Conservation (phyloP, 1,140 invertebrate species). For the Caenorhabditis inopinata region DNA sequence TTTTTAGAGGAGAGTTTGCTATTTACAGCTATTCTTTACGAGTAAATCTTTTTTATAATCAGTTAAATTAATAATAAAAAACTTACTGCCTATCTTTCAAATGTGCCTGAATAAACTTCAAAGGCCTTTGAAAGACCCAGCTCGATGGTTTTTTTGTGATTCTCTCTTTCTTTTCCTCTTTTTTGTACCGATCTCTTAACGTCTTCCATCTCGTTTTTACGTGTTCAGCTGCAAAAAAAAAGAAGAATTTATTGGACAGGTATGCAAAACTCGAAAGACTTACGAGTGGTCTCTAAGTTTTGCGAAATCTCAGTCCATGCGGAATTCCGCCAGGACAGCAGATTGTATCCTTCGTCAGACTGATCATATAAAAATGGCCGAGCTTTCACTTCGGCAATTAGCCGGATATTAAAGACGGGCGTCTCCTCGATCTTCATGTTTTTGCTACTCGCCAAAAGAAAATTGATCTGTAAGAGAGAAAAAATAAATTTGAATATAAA, state of each 20-base stretch:
- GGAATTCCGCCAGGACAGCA: constrained; percentile 30
- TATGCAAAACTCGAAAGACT: not conserved
- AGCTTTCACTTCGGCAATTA: constrained; percentile 33
- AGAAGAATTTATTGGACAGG: not conserved
- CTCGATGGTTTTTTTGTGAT: not conserved
- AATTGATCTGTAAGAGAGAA: not conserved
- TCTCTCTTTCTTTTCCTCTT: constrained; percentile 43
- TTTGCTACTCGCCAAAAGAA: constrained; percentile 2
- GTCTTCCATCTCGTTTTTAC: constrained; percentile 49
- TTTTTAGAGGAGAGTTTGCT: too few species aligned
- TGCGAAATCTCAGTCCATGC: constrained; percentile 39
- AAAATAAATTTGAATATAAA: not conserved
- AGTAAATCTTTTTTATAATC: too few species aligned
- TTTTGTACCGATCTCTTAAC: constrained; percentile 42
- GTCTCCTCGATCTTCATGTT: constrained; percentile 30
- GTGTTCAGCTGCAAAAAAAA: constrained; percentile 15
- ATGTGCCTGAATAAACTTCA: constrained; percentile 36
- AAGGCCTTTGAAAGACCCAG: constrained; percentile 18
- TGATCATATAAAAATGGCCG: constrained; percentile 37
- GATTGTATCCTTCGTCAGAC: constrained; percentile 36
- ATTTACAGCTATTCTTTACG: too few species aligned
- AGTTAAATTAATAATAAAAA: too few species aligned
- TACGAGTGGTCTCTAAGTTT: constrained; percentile 18
- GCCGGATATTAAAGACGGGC: constrained; percentile 38
- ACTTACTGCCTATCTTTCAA: constrained; percentile 28